A percentile compares a stretch with the other conserved stretches of the same genome.
phyloP scores from a whole-genome alignment of 2,113 vertebrate genomes.

The Formicarius rufipectus region DNA sequence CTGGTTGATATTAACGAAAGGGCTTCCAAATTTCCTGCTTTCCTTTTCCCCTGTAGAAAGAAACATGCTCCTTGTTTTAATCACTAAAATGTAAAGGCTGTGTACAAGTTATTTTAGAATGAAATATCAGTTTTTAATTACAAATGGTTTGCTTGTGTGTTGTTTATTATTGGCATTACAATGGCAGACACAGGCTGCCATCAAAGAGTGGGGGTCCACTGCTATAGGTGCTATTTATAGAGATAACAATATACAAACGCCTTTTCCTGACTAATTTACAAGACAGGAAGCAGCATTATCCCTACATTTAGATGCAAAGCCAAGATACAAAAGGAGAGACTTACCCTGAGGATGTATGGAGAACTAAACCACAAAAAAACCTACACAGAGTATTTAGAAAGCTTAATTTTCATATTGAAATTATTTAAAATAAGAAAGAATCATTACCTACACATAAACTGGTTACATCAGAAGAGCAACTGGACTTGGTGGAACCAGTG shows the following conservation, averaged over 20 bases:
- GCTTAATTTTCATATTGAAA: background rate
- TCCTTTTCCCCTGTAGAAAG: background rate
- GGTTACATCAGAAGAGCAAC: background rate
- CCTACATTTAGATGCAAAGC: background rate
- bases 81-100: background rate
- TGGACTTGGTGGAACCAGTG: background rate
- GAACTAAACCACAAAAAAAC: background rate
- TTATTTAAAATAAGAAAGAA: background rate
- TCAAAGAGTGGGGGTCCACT: background rate
- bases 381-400: background rate
- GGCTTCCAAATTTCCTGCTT: background rate
- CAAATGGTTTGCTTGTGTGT: background rate
- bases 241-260: background rate
- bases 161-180: background rate
- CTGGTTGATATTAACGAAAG: background rate
- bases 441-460: background rate
- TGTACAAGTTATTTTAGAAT: background rate
- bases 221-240: background rate
- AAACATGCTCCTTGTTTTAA: background rate
- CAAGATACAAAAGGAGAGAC: background rate
- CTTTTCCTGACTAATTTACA: background rate
- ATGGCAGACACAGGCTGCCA: background rate
- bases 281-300: conserved; percentile 14
- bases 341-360: background rate
- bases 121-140: background rate